Percentiles rank a stretch among this genome's conserved stretches.
Conservation (phyloP, 2,797 vertebrate species). For the Gallirallus australis region DNA sequence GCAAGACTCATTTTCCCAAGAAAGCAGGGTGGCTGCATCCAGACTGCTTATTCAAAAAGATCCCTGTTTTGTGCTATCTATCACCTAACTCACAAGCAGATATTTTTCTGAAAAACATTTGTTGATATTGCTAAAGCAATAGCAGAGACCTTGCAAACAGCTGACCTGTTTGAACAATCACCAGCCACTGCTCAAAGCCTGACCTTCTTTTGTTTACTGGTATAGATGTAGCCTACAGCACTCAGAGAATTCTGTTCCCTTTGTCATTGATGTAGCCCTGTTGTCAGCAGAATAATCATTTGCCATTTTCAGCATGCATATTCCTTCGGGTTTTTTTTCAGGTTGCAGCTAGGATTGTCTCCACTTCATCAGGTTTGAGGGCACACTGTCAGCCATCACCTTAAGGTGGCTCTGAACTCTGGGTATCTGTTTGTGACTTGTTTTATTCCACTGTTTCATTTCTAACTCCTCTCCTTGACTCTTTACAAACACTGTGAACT, state of each 20-base stretch:
- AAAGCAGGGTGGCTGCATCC: background rate
- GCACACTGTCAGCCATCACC: background rate
- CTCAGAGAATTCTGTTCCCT: background rate
- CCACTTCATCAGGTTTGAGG: background rate
- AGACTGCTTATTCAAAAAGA: background rate
- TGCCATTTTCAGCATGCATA: background rate
- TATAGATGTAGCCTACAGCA: background rate
- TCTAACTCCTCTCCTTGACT: background rate
- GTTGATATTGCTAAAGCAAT: background rate
- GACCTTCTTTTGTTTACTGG: background rate
- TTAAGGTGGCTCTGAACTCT: background rate
- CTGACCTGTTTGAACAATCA: background rate
- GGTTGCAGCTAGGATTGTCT: background rate
- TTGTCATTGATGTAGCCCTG: background rate
- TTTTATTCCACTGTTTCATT: background rate
- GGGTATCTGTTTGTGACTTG: background rate
- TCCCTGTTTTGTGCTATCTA: background rate
- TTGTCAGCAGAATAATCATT: background rate
- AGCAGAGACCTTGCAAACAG: background rate
- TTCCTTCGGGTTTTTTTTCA: background rate
- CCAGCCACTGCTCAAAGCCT: background rate
- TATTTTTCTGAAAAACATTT: background rate
- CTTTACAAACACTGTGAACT: background rate
- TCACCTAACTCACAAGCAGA: background rate
- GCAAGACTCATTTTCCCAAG: background rate